Conservation (phyloP, 1,140 invertebrate species). For the Zaprionus capensis region DNA sequence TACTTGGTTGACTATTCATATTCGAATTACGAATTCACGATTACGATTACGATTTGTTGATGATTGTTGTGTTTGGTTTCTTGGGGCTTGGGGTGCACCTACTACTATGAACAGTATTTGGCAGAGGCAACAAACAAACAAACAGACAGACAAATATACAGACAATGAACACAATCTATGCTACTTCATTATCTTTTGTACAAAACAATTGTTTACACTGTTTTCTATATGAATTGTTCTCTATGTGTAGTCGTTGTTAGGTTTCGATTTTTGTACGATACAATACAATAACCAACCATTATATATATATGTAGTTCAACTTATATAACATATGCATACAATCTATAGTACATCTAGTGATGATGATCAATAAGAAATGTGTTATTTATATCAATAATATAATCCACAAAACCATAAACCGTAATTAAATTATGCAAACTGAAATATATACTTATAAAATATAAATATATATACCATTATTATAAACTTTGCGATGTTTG, state of each 20-base stretch:
- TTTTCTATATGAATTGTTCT: constrained; percentile 64
- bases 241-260: constrained; percentile 71
- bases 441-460: constrained; percentile 46
- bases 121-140: constrained; percentile 39
- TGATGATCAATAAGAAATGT: constrained; percentile 38
- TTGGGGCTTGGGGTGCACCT: constrained; percentile 30
- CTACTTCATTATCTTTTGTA: constrained; percentile 66
- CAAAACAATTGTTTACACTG: constrained; percentile 60
- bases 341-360: constrained; percentile 26
- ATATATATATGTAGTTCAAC: constrained; percentile 20
- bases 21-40: constrained; percentile 14
- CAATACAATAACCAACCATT: constrained; percentile 50
- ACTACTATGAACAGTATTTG: constrained; percentile 63
- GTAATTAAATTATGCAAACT: constrained; percentile 40
- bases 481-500: constrained; percentile 41
- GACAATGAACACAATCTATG: constrained; percentile 30
- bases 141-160: constrained; percentile 20
- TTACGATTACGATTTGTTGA: constrained; percentile 11
- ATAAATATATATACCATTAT: constrained; percentile 33
- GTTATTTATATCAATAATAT: constrained; percentile 30
- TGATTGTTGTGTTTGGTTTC: constrained; percentile 47
- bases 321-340: constrained; percentile 35
- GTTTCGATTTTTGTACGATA: constrained; percentile 56
- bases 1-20: constrained; percentile 74
- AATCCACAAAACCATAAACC: constrained; percentile 11